Base-by-base conservation (phyloP, 2,797 vertebrate genomes). In the Pampus argenteus region DNA sequence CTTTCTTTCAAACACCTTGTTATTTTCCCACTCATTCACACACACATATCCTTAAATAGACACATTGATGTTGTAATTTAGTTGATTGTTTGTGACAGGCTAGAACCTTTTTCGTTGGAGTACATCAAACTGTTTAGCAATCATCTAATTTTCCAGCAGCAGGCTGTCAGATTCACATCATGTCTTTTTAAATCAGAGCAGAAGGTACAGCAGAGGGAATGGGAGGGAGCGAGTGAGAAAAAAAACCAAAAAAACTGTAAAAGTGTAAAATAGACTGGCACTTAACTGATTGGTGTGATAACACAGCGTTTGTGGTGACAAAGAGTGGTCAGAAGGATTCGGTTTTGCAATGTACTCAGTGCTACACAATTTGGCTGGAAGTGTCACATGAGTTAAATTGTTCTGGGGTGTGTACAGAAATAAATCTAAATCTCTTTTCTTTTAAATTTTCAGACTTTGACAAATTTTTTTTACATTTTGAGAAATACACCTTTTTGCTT, bases 101-200 rank as follows among this genome's bases (percentile, higher is more conserved):
- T 75, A 23, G 66, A 86, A 65, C 49, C 67, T 71, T 82, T 82
- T 87, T 84, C 51, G 52, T 63, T 64, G 69, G 55, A 54, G 66
- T 13, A 56, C 69, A 82, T 90, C 72, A 84, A 86, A 68, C 71
- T 40, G 44, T 67, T 74, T 66, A 49, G 49, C 57, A 79, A 70
- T 74, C 45, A 44, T 74, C 51, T 82, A 71, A 85, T 89, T 88
- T 87, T 65, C 63, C 28, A 74, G 31, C 78, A 81, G 74, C 76
- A 68, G 55, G 51, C 60, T 54, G 77, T 82, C 78, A 74, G 44
- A 70, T 79, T 83, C 64, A 73, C 61, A 66, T 60, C 14, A 54
- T 57, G 45, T 63, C 80, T 68, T 67, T 80, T 55, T 50, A 58
- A 67, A 77, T 47, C 55, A 70, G 67, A 70, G 67, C 63, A 59